A percentile compares a stretch with the other conserved stretches of the same genome.
These are phyloP conservation scores for Anolis apletophallus DNA, from an alignment of 2,797 vertebrate genomes.

Conservation along the genomic window DNA sequence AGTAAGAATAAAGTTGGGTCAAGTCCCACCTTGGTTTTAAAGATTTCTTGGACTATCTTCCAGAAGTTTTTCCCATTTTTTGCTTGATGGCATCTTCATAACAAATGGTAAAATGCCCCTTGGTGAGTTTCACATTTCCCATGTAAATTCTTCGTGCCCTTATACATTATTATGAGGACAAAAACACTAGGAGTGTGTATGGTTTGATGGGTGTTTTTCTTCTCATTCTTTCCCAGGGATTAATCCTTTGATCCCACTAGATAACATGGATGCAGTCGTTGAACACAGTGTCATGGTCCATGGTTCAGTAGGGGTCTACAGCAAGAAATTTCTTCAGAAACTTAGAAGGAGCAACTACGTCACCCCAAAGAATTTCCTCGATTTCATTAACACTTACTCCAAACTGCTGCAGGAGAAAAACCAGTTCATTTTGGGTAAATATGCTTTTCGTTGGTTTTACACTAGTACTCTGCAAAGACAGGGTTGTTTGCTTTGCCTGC, in stretches of 20 bases:
- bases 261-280: slow-evolving; percentile 77
- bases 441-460: not conserved
- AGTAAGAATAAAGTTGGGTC: no score
- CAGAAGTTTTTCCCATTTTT: no score
- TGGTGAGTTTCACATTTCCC: no score
- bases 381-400: slow-evolving; percentile 91
- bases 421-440: slow-evolving; percentile 85
- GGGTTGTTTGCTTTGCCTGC: not conserved
- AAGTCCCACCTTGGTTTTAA: no score
- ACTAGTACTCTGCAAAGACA: not conserved
- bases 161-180: no score
- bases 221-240: slow-evolving; percentile 75
- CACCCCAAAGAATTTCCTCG: slow-evolving; percentile 96
- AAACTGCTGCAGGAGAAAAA: slow-evolving; percentile 90
- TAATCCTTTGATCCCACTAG: slow-evolving; percentile 82
- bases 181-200: no score
- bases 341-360: slow-evolving; percentile 91
- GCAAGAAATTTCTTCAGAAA: slow-evolving; percentile 89
- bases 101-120: no score
- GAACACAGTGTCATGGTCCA: slow-evolving; percentile 92
- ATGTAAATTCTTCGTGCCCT: no score
- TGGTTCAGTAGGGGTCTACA: slow-evolving; percentile 86
- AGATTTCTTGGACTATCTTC: no score
- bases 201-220: no score
- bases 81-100: no score